These are phyloP conservation scores for Drosophila prosaltans DNA, from an alignment of 1,140 invertebrate species.

Conservation along the genomic window DNA sequence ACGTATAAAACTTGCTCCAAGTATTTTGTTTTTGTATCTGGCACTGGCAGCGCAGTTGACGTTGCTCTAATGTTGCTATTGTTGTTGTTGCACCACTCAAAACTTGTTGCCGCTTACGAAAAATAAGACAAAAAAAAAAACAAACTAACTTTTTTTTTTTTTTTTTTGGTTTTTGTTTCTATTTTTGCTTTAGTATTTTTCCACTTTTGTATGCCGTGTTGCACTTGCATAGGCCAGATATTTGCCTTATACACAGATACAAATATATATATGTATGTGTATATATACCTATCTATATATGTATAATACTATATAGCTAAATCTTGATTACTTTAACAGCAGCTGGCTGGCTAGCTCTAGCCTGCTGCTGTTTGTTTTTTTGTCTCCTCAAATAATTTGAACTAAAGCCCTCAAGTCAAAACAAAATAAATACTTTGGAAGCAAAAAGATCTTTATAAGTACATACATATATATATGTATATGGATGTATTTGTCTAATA, in stretches of 20 bases:
- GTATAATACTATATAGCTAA: constrained; percentile 26
- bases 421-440: background rate
- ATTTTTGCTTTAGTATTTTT: constrained; percentile 47
- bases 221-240: constrained; percentile 61
- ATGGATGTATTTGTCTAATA: background rate
- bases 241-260: constrained; percentile 53
- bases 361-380: constrained; percentile 38
- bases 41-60: background rate
- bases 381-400: constrained; percentile 20
- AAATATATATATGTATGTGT: constrained; percentile 31
- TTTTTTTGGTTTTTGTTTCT: constrained; percentile 31
- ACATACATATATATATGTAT: no score
- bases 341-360: constrained; percentile 4
- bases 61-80: constrained; percentile 26
- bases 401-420: constrained; percentile 17
- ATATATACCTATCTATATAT: background rate
- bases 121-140: constrained; percentile 37
- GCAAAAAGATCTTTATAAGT: background rate
- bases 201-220: constrained; percentile 31
- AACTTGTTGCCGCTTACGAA: constrained; percentile 72
- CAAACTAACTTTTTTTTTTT: constrained; percentile 45
- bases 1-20: constrained; percentile 68
- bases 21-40: constrained; percentile 1
- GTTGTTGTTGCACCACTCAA: constrained; percentile 61
- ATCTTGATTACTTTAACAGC: constrained; percentile 74